Conservation (phyloP, 2,888 invertebrate genomes). For the Leucozona laternaria region DNA sequence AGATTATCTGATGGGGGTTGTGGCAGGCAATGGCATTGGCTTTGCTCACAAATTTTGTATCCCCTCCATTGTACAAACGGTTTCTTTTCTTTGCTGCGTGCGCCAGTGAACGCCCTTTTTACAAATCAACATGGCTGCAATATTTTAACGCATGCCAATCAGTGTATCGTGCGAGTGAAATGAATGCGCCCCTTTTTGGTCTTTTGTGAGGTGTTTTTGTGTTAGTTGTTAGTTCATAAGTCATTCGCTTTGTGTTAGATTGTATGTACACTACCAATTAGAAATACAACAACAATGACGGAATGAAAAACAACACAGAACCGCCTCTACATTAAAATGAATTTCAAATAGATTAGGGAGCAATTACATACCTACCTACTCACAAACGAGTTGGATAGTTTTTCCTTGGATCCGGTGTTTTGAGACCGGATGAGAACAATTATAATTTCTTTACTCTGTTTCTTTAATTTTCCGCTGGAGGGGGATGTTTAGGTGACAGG, state of each 20-base stretch:
- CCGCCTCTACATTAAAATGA: conserved; percentile 74
- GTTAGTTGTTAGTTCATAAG: conserved; percentile 42
- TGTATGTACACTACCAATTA: conserved; percentile 53
- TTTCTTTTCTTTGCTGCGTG: conserved; percentile 57
- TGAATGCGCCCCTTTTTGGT: conserved; percentile 52
- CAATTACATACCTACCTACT: conserved; percentile 49
- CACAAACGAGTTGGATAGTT: conserved; percentile 21
- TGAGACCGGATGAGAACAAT: conserved; percentile 64
- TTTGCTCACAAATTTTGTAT: conserved; percentile 43
- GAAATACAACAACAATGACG: conserved; percentile 45
- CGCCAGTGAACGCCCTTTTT: conserved; percentile 68
- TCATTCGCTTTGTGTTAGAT: conserved; percentile 2
- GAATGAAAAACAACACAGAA: conserved; percentile 44
- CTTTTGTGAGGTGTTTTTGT: conserved; percentile 40
- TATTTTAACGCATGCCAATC: conserved; percentile 71
- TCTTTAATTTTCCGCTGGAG: conserved; percentile 36
- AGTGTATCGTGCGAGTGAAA: conserved; percentile 43
- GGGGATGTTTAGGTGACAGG: not conserved
- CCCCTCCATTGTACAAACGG: conserved; percentile 65
- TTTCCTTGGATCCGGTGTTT: conserved; percentile 44
- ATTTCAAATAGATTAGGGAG: conserved; percentile 74
- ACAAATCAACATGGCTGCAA: conserved; percentile 74
- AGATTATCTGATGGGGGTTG: conserved; percentile 39
- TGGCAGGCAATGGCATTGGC: conserved; percentile 52
- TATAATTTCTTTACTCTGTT: conserved; percentile 38